Conservation (phyloP, 2,113 vertebrate genomes). For the Chloroceryle aenea region DNA sequence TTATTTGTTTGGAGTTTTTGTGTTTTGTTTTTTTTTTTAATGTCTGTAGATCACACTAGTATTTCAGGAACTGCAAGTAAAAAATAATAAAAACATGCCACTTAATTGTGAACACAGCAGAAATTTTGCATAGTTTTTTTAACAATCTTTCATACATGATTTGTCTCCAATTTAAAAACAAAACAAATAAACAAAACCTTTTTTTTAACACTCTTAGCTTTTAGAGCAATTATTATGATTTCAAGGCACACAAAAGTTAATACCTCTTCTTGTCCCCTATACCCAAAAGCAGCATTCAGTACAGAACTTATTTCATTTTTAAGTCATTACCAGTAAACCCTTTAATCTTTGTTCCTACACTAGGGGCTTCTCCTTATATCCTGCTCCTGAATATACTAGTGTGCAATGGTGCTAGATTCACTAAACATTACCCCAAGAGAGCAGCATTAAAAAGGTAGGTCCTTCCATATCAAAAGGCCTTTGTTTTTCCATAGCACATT, state of each 20-base stretch:
- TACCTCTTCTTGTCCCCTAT: neutral
- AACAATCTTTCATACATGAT: neutral
- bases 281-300: neutral
- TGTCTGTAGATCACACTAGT: neutral
- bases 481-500: neutral
- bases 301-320: slow-evolving; percentile 8
- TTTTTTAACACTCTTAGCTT: neutral
- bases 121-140: neutral
- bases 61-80: neutral
- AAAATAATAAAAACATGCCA: neutral
- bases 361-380: neutral
- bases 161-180: neutral
- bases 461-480: neutral
- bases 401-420: neutral
- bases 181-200: neutral
- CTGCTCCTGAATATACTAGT: neutral
- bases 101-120: neutral
- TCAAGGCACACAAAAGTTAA: neutral
- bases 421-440: neutral
- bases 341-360: neutral
- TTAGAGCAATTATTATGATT: neutral
- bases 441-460: neutral
- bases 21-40: too few species aligned
- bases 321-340: neutral
- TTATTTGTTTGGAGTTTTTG: neutral